These are phyloP conservation scores for Eospalax fontanierii DNA, from an alignment of 2,797 vertebrate species.

Conservation along the genomic window DNA sequence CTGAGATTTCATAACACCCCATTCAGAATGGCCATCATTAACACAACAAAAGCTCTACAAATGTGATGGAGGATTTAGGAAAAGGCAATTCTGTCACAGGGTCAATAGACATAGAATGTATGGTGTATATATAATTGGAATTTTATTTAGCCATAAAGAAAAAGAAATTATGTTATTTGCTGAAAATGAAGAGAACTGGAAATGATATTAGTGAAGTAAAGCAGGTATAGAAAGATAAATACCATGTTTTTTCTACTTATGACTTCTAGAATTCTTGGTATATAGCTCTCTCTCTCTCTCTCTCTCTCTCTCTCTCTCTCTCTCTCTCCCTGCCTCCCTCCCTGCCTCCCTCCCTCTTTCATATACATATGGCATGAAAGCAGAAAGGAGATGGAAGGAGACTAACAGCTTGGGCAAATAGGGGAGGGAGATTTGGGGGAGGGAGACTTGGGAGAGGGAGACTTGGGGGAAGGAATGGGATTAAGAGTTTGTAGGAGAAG, in stretches of 20 bases:
- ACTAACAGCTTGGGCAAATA: neutral
- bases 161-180: neutral
- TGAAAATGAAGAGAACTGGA: neutral
- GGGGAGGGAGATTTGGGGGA: neutral
- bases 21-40: neutral
- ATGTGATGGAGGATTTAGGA: neutral
- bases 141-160: neutral
- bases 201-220: neutral
- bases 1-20: neutral
- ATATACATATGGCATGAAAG: neutral
- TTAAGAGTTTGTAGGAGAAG: no score
- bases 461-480: no score
- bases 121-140: neutral
- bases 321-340: no score
- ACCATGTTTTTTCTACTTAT: neutral
- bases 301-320: no score
- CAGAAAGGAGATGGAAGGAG: neutral
- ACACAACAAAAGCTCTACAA: neutral
- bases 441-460: neutral
- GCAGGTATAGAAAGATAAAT: neutral
- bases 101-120: neutral
- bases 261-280: neutral
- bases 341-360: no score
- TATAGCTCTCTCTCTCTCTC: neutral
- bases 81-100: neutral